These are phyloP conservation scores for Austrofundulus limnaeus DNA, from an alignment of 2,113 vertebrate genomes.

Conservation along the genomic window DNA sequence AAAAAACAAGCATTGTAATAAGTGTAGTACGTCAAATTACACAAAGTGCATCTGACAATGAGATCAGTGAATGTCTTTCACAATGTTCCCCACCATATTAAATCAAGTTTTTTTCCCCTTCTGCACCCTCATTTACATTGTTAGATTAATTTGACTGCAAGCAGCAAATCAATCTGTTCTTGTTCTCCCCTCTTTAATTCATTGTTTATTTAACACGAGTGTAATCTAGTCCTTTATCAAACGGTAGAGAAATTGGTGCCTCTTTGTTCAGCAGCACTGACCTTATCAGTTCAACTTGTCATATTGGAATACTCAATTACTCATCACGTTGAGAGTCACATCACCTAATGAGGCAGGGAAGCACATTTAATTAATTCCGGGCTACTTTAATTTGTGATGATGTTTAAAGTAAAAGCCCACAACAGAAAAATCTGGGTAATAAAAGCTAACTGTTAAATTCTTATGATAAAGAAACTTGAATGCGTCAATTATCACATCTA, in stretches of 20 bases:
- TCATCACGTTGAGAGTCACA: slow-evolving; percentile 58
- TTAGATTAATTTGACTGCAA: slow-evolving; percentile 54
- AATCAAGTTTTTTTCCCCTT: slow-evolving; percentile 1
- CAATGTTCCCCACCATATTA: slow-evolving; percentile 36
- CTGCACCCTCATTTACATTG: slow-evolving; percentile 27
- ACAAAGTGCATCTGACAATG: slow-evolving; percentile 31
- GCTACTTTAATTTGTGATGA: slow-evolving; percentile 56
- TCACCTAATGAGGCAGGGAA: slow-evolving; percentile 52
- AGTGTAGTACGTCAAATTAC: slow-evolving; percentile 32
- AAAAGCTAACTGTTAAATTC: slow-evolving; percentile 37
- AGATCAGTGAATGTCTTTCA: slow-evolving; percentile 40
- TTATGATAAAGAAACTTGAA: background rate
- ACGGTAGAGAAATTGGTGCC: slow-evolving; percentile 39
- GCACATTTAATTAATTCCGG: slow-evolving; percentile 63
- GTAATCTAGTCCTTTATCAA: slow-evolving; percentile 50
- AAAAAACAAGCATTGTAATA: slow-evolving; percentile 20
- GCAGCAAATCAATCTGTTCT: slow-evolving; percentile 56
- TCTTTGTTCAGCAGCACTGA: slow-evolving; percentile 63
- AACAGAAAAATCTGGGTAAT: slow-evolving; percentile 41
- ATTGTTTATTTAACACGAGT: slow-evolving; percentile 64
- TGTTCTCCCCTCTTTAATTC: slow-evolving; percentile 51
- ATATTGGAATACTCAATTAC: slow-evolving; percentile 62
- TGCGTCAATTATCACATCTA: background rate
- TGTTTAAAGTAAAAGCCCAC: slow-evolving; percentile 45
- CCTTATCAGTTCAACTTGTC: slow-evolving; percentile 71